Conservation (phyloP, 2,113 vertebrate species). For the Litocranius walleri region DNA sequence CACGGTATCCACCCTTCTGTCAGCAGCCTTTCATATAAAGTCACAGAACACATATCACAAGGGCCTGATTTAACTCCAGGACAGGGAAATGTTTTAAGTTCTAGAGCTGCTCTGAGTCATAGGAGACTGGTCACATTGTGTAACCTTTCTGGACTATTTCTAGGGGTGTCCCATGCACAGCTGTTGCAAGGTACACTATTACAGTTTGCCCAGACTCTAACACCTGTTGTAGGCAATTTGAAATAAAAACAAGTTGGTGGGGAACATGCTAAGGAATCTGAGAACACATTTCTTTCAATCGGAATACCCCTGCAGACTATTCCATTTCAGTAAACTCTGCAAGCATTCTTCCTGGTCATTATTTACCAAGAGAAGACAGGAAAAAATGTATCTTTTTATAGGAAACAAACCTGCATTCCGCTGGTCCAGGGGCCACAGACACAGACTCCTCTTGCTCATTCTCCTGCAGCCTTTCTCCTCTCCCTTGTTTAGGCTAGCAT, state of each 20-base stretch:
- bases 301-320: slow-evolving; percentile 6
- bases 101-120: slow-evolving; percentile 74
- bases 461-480: background rate
- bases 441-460: background rate
- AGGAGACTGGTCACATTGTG: slow-evolving; percentile 63
- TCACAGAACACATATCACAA: slow-evolving; percentile 75
- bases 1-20: slow-evolving; percentile 11
- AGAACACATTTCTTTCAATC: slow-evolving; percentile 53
- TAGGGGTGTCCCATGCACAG: slow-evolving; percentile 65
- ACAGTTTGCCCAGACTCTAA: slow-evolving; percentile 55
- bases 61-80: slow-evolving; percentile 78
- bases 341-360: slow-evolving; percentile 37
- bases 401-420: background rate
- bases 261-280: slow-evolving; percentile 49
- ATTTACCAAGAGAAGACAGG: background rate
- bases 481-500: background rate
- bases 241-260: slow-evolving; percentile 71
- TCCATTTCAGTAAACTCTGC: slow-evolving; percentile 48
- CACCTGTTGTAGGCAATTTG: slow-evolving; percentile 80
- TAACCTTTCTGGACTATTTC: slow-evolving; percentile 75
- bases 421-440: background rate
- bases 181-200: slow-evolving; percentile 80
- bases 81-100: slow-evolving; percentile 83
- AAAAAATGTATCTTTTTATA: slow-evolving; percentile 36
- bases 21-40: slow-evolving; percentile 67